These are phyloP conservation scores for Cephus pygmeus DNA, from an alignment of 2,888 invertebrate species.

Conservation along the genomic window DNA sequence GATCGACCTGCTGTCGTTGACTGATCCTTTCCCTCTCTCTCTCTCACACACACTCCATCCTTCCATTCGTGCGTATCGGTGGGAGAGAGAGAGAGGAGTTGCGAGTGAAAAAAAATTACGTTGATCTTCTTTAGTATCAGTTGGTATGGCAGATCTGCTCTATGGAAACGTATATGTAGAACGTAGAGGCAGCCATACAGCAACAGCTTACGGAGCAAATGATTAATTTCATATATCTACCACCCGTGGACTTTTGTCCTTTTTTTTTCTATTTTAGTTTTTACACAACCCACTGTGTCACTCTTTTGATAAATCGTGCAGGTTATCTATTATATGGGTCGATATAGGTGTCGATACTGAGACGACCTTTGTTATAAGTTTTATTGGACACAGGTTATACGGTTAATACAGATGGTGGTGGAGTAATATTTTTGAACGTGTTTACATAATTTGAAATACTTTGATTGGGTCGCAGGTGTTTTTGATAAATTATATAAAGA, in stretches of 20 bases:
- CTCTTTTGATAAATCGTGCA: neutral
- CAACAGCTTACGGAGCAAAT: neutral
- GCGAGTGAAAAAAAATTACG: neutral
- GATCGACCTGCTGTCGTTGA: neutral
- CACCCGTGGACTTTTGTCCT: neutral
- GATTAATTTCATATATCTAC: constrained; percentile 5
- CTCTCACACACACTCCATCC: neutral
- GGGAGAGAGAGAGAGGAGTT: neutral
- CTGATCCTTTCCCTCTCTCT: neutral
- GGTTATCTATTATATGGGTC: neutral
- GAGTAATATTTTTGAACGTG: neutral
- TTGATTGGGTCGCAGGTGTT: neutral
- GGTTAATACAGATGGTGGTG: neutral
- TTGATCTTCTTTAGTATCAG: neutral
- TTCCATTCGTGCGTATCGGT: neutral
- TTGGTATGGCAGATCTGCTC: neutral
- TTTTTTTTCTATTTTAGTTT: neutral
- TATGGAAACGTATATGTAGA: neutral
- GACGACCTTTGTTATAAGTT: neutral
- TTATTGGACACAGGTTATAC: neutral
- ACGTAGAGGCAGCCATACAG: neutral
- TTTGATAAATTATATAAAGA: neutral
- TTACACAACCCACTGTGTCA: neutral
- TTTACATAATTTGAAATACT: neutral
- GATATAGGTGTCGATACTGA: neutral